These are phyloP conservation scores for Teinopalpus imperialis DNA, from an alignment of 2,888 invertebrate species.

Conservation along the genomic window DNA sequence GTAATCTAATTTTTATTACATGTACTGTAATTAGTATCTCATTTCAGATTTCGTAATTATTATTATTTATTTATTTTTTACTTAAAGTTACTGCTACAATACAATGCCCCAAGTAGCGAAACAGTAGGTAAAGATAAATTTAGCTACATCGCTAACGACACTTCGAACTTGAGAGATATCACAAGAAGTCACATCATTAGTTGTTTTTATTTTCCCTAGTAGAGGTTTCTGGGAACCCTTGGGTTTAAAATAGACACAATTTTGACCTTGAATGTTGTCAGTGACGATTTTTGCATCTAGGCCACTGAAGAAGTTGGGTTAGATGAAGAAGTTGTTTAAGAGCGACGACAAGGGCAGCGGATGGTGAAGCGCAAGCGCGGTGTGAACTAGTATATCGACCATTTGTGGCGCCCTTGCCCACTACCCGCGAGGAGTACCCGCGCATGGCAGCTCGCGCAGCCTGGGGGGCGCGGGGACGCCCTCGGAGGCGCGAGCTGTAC, in stretches of 20 bases:
- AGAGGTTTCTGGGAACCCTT: slow-evolving; percentile 13
- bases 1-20: too few species aligned
- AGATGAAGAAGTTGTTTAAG: slow-evolving; percentile 32
- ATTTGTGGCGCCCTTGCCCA: slow-evolving; percentile 29
- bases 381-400: slow-evolving; percentile 36
- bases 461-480: slow-evolving; percentile 38
- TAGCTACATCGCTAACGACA: too few species aligned
- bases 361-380: slow-evolving; percentile 34
- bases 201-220: slow-evolving; percentile 12
- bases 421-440: slow-evolving; percentile 26
- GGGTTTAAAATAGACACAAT: slow-evolving; percentile 24
- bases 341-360: slow-evolving; percentile 32
- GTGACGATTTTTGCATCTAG: slow-evolving; percentile 51
- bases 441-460: slow-evolving; percentile 37
- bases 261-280: slow-evolving; percentile 38
- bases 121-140: too few species aligned
- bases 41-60: too few species aligned
- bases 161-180: neutral
- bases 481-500: slow-evolving; percentile 49
- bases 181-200: slow-evolving; percentile 16
- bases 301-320: slow-evolving; percentile 39
- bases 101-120: too few species aligned
- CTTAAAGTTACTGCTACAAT: too few species aligned
- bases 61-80: too few species aligned
- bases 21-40: too few species aligned